Conservation (phyloP, 2,113 vertebrate species). For the Chloebia gouldiae region DNA sequence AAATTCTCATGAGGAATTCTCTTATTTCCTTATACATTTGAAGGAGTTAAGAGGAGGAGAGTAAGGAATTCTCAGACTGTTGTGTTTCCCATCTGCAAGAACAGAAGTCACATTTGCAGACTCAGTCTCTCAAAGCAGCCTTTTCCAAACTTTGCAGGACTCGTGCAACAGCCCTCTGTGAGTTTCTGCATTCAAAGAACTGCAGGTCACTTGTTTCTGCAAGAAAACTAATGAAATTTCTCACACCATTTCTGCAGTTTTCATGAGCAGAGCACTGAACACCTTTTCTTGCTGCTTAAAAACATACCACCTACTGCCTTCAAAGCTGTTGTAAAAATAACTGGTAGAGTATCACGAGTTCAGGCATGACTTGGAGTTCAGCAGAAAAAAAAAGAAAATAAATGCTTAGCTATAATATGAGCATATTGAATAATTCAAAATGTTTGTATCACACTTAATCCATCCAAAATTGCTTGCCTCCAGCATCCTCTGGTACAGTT, state of each 20-base stretch:
- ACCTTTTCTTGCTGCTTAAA: constrained; percentile 35
- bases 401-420: constrained; percentile 21
- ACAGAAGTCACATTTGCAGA: not conserved
- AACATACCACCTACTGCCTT: constrained; percentile 46
- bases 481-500: constrained; percentile 15
- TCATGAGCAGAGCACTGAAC: not conserved
- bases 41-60: not conserved
- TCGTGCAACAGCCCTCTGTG: rapidly evolving
- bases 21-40: not conserved
- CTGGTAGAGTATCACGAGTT: constrained; percentile 34
- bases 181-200: not conserved
- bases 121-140: not conserved
- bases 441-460: constrained; percentile 43
- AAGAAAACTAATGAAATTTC: constrained; percentile 1
- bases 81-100: not conserved
- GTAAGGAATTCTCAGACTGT: not conserved
- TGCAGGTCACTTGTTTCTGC: not conserved
- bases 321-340: constrained; percentile 45
- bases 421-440: constrained; percentile 45
- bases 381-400: not conserved
- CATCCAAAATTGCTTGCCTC: constrained; percentile 37
- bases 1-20: not conserved
- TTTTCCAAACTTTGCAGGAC: not conserved
- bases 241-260: not conserved
- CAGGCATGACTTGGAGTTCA: constrained; percentile 54